Percentiles rank a stretch among this genome's conserved stretches.
Conservation (phyloP, 2,888 invertebrate genomes). For the Vesta saturnalis region DNA sequence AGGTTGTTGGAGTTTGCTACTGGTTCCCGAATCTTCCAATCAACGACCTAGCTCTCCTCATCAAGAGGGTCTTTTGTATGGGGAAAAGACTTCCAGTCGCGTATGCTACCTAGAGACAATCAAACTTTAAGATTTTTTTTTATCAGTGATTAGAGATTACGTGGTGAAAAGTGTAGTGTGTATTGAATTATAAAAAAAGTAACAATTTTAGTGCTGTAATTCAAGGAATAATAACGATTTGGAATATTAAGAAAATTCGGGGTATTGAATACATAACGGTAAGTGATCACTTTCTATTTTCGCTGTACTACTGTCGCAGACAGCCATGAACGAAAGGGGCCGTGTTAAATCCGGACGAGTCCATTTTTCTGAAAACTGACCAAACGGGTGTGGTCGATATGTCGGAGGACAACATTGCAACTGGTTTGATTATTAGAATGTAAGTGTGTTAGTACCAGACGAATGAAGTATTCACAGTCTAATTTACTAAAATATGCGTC, state of each 20-base stretch:
- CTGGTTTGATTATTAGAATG: conserved; percentile 31
- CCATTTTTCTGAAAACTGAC: conserved; percentile 51
- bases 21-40: conserved; percentile 44
- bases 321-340: conserved; percentile 56
- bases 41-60: conserved; percentile 34
- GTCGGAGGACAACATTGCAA: conserved; percentile 13
- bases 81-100: conserved; percentile 48
- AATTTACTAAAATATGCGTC: conserved; percentile 1
- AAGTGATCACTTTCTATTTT: conserved; percentile 38
- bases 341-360: conserved; percentile 54
- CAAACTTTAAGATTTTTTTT: conserved; percentile 43
- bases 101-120: conserved; percentile 47
- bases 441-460: conserved; percentile 23
- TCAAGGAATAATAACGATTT: background rate
- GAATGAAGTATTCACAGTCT: conserved; percentile 21
- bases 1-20: conserved; percentile 40
- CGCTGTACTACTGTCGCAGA: conserved; percentile 35
- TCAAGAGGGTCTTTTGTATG: conserved; percentile 43
- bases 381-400: conserved; percentile 54
- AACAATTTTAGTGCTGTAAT: background rate
- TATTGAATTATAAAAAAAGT: background rate
- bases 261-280: conserved; percentile 16
- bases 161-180: conserved; percentile 8
- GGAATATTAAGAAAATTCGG: background rate
- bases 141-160: conserved; percentile 25